Percentiles rank a stretch among this genome's conserved stretches.
These are phyloP conservation scores for Chelon labrosus DNA, from an alignment of 2,797 vertebrate species.

Conservation along the genomic window DNA sequence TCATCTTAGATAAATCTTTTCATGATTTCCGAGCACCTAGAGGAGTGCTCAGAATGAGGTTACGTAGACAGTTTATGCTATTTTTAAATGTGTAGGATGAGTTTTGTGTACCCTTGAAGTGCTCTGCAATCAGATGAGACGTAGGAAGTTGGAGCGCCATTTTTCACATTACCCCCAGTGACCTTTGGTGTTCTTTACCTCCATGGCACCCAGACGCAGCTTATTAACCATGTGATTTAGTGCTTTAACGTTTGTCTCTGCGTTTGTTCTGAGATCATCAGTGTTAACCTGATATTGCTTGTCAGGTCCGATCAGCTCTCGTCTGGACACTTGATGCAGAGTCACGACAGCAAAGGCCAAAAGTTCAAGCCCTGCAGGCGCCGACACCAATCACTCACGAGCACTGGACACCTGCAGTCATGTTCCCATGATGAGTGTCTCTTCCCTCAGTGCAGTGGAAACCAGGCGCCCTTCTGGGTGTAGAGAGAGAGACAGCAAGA, in stretches of 20 bases:
- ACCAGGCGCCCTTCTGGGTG: constrained; percentile 58
- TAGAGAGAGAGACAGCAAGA: constrained; percentile 26
- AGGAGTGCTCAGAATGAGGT: constrained; percentile 40
- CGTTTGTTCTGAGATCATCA: constrained; percentile 27
- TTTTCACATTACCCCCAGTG: background rate
- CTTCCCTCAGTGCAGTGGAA: constrained; percentile 74
- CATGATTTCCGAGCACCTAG: constrained; percentile 33
- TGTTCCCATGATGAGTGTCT: constrained; percentile 84
- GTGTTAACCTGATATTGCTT: constrained; percentile 14
- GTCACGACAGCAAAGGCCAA: constrained; percentile 40
- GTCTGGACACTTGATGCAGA: constrained; percentile 32
- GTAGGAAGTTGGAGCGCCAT: background rate
- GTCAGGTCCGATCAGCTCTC: background rate
- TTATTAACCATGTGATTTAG: background rate
- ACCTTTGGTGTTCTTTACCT: constrained; percentile 7
- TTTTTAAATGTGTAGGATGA: constrained; percentile 52
- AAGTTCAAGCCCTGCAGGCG: constrained; percentile 47
- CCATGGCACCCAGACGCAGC: constrained; percentile 1
- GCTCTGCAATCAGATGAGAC: constrained; percentile 10
- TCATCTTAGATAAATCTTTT: constrained; percentile 64
- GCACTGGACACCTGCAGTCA: constrained; percentile 70
- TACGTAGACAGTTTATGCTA: constrained; percentile 52
- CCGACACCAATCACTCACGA: constrained; percentile 64
- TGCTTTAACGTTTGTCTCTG: background rate
- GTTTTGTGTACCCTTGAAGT: constrained; percentile 22